Evolutionary conservation across 2,113 vertebrate species (phyloP), one percentile per base, ranked within the genome.

Genomic region (Columbina picui): DNA sequence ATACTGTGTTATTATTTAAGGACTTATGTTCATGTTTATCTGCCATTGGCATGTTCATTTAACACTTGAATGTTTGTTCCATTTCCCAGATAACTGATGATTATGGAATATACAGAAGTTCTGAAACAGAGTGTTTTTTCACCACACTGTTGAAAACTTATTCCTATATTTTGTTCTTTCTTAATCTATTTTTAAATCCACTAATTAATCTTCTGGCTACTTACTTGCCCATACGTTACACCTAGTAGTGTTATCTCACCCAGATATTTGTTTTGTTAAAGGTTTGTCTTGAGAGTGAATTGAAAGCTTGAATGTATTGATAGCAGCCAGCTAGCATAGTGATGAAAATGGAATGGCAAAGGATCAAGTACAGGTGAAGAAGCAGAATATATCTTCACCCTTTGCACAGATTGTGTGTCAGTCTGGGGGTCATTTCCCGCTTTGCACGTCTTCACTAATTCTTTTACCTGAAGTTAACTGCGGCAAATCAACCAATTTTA

Each of bases 191-290:
- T 91, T 53, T 50, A 93, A 71, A 79, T 16, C 32, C 20, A 47
- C 38, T 38, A 87, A 70, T 92, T 92, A 73, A 81, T 94, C 89
- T 90, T 90, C 79, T 82, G 26, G 65, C 69, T 78, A 47, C 73
- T 41, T 74, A 10, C 23, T 45, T 94, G 77, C 20, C 68, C 56
- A 59, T 34, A 36, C 20, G 2, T 36, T 69, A 36, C 23, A 56
- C 30, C 1, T 9, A 34, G n/a, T 47, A 53, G 57, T 26, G 30
- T 77, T 94, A 65, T 77, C 71, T 94, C 52, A 27, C 86, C 85
- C 63, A 80, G 71, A 32, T 21, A 14, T 92, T 89, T 41, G 50
- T 76, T 87, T 89, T 7, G 0, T 10, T 88, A 45, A 39, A 83
- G 26, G 12, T 50, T 95, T 94, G 50, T 88, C 25, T 19, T 64